Percentiles rank a stretch among this genome's conserved stretches.
phyloP scores from a whole-genome alignment of 2,797 vertebrate species.

The Lagocephalus sceleratus region DNA sequence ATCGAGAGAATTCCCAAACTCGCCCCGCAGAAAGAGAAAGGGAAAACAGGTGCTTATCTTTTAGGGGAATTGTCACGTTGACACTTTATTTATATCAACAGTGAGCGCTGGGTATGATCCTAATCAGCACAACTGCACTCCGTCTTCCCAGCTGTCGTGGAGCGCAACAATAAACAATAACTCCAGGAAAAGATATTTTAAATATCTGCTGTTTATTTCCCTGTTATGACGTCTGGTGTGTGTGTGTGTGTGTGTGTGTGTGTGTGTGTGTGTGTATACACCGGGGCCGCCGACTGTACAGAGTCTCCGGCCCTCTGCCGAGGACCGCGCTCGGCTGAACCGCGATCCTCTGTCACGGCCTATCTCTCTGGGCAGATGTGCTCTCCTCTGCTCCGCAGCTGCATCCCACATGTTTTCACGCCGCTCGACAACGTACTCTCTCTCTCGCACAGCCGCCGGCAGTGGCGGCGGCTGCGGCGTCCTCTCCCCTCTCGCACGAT shows the following conservation, averaged over 20 bases:
- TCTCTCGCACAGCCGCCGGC: no score
- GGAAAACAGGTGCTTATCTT: constrained; percentile 40
- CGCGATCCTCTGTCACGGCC: constrained; percentile 57
- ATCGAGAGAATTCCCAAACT: constrained; percentile 54
- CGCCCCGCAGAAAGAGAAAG: constrained; percentile 52
- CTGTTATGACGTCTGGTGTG: constrained; percentile 6
- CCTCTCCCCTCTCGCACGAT: constrained; percentile 26
- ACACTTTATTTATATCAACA: constrained; percentile 13
- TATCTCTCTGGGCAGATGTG: constrained; percentile 70
- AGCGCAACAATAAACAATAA: constrained; percentile 10
- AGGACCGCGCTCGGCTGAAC: constrained; percentile 47
- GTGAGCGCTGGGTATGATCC: neutral
- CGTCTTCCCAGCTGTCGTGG: constrained; percentile 1
- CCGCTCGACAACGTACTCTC: constrained; percentile 47
- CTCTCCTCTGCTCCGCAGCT: constrained; percentile 68
- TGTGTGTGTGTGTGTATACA: constrained; percentile 13
- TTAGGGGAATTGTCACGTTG: constrained; percentile 7
- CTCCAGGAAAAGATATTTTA: constrained; percentile 17
- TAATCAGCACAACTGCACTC: neutral
- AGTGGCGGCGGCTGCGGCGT: constrained; percentile 42
- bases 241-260: constrained; percentile 15
- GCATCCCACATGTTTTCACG: constrained; percentile 74
- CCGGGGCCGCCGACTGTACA: no score
- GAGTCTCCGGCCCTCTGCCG: constrained; percentile 21
- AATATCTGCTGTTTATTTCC: constrained; percentile 8